Base-by-base conservation (phyloP, 1,140 invertebrate species). In the Manduca sexta region DNA sequence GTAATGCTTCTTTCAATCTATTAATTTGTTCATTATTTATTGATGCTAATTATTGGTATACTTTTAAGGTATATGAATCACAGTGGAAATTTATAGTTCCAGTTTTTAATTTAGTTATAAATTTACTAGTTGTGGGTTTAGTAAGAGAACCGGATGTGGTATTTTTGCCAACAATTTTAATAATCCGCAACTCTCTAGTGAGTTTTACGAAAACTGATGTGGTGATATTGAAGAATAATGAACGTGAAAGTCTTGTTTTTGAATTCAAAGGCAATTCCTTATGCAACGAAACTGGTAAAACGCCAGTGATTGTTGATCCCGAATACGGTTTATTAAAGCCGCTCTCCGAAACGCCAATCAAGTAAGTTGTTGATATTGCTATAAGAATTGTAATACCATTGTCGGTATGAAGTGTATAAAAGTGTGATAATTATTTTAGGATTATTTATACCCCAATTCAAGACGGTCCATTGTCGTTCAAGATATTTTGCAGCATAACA, bases 191-290 rank as follows among this genome's bases (percentile, higher is more conserved):
- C 52, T 82, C 79, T 3, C 58, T 85, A 14, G 77, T 83, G 2
- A 74, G 79, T 30, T 80, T 83, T 29, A 77, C 70, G 0, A 64
- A 57, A 1, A 69, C 59, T 7, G 63, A 79, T 39, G 49, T 54
- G 6, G 64, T 82, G 4, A 57, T 72, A 8, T 55, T 85, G 29
- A 78, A 68, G 12, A 85, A 82, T 43, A 69, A 71, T 43, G 82
- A 85, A 54, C 69, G 41, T 6, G 76, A 83, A 57, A 35, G 45
- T 18, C 55, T 85, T 1, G 70, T 69, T 30, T 85, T 79, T 49
- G 71, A 82, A 44, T 83, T 83, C 45, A 83, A 82, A 60, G 82
- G 82, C 4, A 82, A 83, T 47, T 85, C 82, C 4, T 43, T 85
- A 8, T 76, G 69, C 21, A 73, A 80, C 40, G 79, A 85, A 45